Percentiles rank a stretch among this genome's conserved stretches.
Conservation (phyloP, 2,797 vertebrate genomes). For the Phalloptychus januarius region DNA sequence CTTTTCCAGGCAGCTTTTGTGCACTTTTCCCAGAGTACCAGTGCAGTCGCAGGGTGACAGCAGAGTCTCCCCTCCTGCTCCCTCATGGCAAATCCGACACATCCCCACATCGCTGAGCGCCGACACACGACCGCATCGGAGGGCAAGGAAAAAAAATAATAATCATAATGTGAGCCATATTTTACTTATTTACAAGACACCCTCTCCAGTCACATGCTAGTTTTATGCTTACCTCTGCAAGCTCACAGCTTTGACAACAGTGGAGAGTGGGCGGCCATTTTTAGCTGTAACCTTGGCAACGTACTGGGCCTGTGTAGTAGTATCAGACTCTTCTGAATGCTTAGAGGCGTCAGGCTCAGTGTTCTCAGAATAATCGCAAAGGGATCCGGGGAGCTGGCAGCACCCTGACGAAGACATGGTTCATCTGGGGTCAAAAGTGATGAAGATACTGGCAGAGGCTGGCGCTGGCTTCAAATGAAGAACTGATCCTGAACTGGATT, state of each 20-base stretch:
- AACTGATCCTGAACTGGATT: constrained; percentile 32
- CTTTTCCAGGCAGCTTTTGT: constrained; percentile 97
- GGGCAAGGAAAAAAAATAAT: not conserved
- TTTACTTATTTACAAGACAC: not conserved
- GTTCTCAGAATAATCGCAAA: constrained; percentile 90
- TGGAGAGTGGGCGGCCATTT: constrained; percentile 91
- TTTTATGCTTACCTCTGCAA: constrained; percentile 84
- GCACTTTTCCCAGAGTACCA: constrained; percentile 95
- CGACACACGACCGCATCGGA: constrained; percentile 8
- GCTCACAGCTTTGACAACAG: constrained; percentile 92
- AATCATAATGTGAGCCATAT: constrained; percentile 10
- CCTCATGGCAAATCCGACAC: constrained; percentile 98
- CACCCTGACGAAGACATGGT: constrained; percentile 93
- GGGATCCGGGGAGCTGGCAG: constrained; percentile 93
- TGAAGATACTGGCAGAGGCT: constrained; percentile 25
- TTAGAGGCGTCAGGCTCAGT: constrained; percentile 86
- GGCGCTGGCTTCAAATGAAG: constrained; percentile 15
- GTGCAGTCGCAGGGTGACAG: constrained; percentile 96
- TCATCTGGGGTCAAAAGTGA: constrained; percentile 56
- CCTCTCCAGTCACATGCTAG: not conserved
- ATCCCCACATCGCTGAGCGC: constrained; percentile 89
- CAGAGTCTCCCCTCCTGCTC: constrained; percentile 89
- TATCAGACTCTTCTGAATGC: constrained; percentile 86
- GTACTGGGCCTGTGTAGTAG: constrained; percentile 86
- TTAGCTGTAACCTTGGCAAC: constrained; percentile 94